Conservation (phyloP, 2,113 vertebrate genomes). For the Amphilophus citrinellus region DNA sequence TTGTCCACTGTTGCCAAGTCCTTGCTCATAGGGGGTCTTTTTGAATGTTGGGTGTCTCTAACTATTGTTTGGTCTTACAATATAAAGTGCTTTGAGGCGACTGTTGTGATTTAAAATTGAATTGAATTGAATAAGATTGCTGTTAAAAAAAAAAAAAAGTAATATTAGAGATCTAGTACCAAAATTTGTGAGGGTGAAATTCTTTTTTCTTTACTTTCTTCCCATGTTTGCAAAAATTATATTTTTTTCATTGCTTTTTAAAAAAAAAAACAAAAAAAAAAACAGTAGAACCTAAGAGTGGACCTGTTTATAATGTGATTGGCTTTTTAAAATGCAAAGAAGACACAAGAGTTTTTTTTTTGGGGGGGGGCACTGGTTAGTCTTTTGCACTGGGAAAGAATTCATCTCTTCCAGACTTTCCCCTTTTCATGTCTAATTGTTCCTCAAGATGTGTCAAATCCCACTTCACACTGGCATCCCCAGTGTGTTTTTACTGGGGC, state of each 20-base stretch:
- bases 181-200: not conserved
- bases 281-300: not conserved
- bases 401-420: conserved; percentile 33
- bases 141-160: not conserved
- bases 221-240: not conserved
- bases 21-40: no score
- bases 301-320: not conserved
- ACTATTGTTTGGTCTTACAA: no score
- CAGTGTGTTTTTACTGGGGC: conserved; percentile 54
- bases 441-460: conserved; percentile 73
- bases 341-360: conserved; percentile 53
- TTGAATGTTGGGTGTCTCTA: no score
- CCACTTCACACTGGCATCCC: conserved; percentile 65
- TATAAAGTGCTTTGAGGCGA: no score
- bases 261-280: not conserved
- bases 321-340: conserved; percentile 54
- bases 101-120: no score
- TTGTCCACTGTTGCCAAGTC: no score
- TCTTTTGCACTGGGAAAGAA: conserved; percentile 15
- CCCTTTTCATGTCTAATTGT: conserved; percentile 58
- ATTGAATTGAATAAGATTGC: not conserved
- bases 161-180: not conserved
- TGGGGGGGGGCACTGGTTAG: no score
- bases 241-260: not conserved
- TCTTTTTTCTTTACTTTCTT: not conserved